These are phyloP conservation scores for Eueremaeus valkanovi DNA, from an alignment of 2,888 invertebrate species.

Conservation along the genomic window DNA sequence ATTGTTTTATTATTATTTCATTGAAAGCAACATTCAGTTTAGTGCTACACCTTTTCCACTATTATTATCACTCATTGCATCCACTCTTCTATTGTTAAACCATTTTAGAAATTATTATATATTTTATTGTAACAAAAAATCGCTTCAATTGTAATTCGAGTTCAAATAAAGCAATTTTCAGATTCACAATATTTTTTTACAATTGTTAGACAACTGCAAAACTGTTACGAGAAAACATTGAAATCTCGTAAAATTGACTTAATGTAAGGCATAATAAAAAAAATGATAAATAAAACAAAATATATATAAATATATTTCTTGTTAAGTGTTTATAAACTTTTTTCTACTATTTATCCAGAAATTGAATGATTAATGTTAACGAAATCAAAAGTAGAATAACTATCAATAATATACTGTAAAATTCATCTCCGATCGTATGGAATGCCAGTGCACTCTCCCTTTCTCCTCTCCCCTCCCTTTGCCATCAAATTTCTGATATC, in stretches of 20 bases:
- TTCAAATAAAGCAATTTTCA: too few species aligned
- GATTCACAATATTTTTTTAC: too few species aligned
- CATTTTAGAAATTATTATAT: too few species aligned
- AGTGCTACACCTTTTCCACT: not conserved
- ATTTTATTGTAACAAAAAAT: too few species aligned
- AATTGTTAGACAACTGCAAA: too few species aligned
- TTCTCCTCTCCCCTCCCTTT: not conserved
- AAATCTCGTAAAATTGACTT: too few species aligned
- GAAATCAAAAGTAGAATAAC: not conserved
- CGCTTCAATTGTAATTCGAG: too few species aligned
- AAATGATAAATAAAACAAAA: too few species aligned
- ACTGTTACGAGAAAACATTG: too few species aligned
- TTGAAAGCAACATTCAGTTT: constrained; percentile 1
- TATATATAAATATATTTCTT: too few species aligned
- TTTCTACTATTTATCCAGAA: not conserved
- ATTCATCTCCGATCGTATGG: not conserved
- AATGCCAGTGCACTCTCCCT: not conserved
- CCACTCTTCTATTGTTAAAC: not conserved
- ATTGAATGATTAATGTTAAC: not conserved
- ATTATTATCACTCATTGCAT: not conserved
- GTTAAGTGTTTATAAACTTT: not conserved
- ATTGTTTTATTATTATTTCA: constrained; percentile 20
- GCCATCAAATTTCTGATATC: not conserved
- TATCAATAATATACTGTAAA: not conserved
- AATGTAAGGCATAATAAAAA: too few species aligned